Conservation (phyloP, 1,140 invertebrate species). For the Drosophila pachea region DNA sequence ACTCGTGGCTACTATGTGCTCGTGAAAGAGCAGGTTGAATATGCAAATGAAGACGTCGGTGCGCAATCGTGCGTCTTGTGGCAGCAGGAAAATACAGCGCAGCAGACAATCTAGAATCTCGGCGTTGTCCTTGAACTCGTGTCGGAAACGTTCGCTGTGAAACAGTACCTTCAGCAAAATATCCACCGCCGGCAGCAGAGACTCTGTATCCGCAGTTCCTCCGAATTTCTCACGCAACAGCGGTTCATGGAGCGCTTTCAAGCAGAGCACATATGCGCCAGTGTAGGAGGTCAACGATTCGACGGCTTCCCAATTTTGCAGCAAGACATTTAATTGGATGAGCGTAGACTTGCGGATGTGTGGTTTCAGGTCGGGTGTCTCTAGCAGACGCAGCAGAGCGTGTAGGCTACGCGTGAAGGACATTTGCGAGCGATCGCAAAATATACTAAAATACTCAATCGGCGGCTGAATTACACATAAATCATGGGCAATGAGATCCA, state of each 20-base stretch:
- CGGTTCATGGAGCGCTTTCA: slow-evolving; percentile 31
- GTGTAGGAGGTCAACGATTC: slow-evolving; percentile 25
- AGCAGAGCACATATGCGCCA: slow-evolving; percentile 8
- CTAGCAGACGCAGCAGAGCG: slow-evolving; percentile 51
- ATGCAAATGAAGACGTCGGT: slow-evolving; percentile 50
- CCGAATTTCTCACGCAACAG: not conserved
- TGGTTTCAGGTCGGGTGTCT: slow-evolving; percentile 49
- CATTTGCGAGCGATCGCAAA: slow-evolving; percentile 18
- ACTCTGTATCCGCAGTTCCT: slow-evolving; percentile 37
- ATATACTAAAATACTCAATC: slow-evolving; percentile 33
- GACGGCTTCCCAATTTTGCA: slow-evolving; percentile 55
- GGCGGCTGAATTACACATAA: slow-evolving; percentile 45
- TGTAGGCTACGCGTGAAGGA: slow-evolving; percentile 33
- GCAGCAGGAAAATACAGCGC: slow-evolving; percentile 45
- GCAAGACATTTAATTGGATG: slow-evolving; percentile 66
- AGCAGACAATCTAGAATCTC: slow-evolving; percentile 52
- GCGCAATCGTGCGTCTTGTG: slow-evolving; percentile 36
- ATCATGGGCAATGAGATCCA: slow-evolving; percentile 33
- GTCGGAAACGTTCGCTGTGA: slow-evolving; percentile 30
- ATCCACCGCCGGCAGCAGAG: slow-evolving; percentile 53
- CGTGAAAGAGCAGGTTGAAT: slow-evolving; percentile 57
- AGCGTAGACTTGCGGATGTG: slow-evolving; percentile 63
- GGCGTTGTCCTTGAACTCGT: slow-evolving; percentile 29
- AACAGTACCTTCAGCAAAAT: slow-evolving; percentile 57
- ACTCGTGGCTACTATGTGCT: slow-evolving; percentile 27